Evolutionary conservation across 2,797 vertebrate genomes (phyloP), one percentile per base, ranked within the genome.

Genomic region (Eurystomus glaucurus): DNA sequence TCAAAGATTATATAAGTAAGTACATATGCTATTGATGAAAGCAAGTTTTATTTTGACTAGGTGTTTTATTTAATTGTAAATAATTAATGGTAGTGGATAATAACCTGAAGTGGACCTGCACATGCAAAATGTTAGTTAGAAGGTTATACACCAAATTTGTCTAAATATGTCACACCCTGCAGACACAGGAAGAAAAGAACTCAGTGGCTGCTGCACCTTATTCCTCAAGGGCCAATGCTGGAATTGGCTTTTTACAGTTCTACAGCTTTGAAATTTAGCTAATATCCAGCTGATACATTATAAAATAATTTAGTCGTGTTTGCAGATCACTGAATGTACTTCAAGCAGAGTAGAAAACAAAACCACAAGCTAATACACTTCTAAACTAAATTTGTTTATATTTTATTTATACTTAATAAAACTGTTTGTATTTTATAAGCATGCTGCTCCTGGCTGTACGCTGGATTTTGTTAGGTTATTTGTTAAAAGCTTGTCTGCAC

Each of bases 341-440:
- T 90, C 39, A 72, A 62, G 39, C 54, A 72, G 48, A 54, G 50
- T 5, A 60, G 60, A 65, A 87, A 84, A 64, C 33, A 76, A 72
- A 72, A 35, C 0, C n/a, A 54, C 16, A 50, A 81, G 11, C 31
- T 81, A 75, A 65, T 46, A 55, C 8, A 48, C 41, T 57, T 85
- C 52, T n/a, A 51, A 23, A 66, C 15, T 51, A 66, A 52, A 64
- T 14, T 68, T 81, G 39, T 54, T 83, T 57, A 37, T 80, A 84
- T 94, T 82, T 85, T 68, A 85, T 87, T 90, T 79, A 61, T 61
- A 66, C 37, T 57, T 71, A 80, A 80, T 83, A 90, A 80, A 65
- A 76, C 17, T 31, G 39, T 50, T 91, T 46, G 17, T 72, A 48
- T 74, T 60, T 81, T 46, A 33, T 57, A 52, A 79, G 20, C 11